These are phyloP conservation scores for Conchocele bisecta DNA, from an alignment of 2,888 invertebrate species.

Conservation along the genomic window DNA sequence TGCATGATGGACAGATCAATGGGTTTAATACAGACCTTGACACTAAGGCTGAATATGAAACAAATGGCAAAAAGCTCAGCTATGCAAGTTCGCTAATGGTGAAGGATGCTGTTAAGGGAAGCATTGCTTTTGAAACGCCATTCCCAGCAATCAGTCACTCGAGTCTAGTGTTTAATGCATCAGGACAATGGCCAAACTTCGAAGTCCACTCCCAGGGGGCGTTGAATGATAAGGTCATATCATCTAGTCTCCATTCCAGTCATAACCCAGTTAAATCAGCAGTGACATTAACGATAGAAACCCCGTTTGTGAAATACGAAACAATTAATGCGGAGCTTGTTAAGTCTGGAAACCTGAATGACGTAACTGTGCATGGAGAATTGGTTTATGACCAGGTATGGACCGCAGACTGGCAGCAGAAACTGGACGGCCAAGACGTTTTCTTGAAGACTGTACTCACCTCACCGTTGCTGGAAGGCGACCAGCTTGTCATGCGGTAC, in stretches of 20 bases:
- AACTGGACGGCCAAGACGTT: constrained; percentile 36
- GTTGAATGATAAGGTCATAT: constrained; percentile 47
- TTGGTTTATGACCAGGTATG: constrained; percentile 53
- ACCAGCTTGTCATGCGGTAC: constrained; percentile 24
- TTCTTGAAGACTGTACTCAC: constrained; percentile 36
- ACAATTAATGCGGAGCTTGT: constrained; percentile 39
- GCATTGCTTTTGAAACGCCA: constrained; percentile 57
- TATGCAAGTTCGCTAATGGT: constrained; percentile 54
- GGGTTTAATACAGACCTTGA: constrained; percentile 51
- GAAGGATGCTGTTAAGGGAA: constrained; percentile 35
- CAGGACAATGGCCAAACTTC: constrained; percentile 45
- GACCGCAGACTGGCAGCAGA: constrained; percentile 46
- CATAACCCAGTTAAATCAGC: no score
- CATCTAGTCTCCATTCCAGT: no score
- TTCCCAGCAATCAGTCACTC: no score
- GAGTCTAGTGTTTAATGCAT: constrained; percentile 52
- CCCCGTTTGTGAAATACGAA: no score
- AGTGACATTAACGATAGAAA: no score
- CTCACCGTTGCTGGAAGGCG: constrained; percentile 54
- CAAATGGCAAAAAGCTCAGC: constrained; percentile 58
- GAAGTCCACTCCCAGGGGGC: constrained; percentile 48
- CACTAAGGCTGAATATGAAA: constrained; percentile 60
- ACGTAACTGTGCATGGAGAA: constrained; percentile 57
- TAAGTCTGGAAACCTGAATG: constrained; percentile 46
- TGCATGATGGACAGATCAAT: constrained; percentile 49